Percentiles rank a stretch among this genome's conserved stretches.
Conservation (phyloP, 2,888 invertebrate genomes). For the Augiades crinisus region DNA sequence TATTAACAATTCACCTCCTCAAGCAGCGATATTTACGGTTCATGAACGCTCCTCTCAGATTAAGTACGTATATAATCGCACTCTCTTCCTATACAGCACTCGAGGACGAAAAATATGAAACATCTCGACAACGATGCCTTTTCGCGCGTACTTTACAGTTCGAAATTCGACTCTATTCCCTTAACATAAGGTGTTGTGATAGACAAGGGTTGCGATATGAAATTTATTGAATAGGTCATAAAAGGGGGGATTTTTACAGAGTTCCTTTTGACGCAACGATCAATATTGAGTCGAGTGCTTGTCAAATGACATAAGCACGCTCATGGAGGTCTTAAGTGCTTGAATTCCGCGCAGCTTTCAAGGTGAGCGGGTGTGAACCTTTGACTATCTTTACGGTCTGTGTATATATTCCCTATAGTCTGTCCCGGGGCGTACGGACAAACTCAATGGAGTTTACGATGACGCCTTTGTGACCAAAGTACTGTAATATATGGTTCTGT, state of each 20-base stretch:
- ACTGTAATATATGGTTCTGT: too few species aligned
- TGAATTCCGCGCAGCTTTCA: conserved; percentile 21
- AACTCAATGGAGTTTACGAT: too few species aligned
- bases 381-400: too few species aligned
- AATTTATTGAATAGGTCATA: conserved; percentile 22
- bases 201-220: neutral
- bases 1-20: conserved; percentile 27
- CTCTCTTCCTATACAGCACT: conserved; percentile 31
- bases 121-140: conserved; percentile 36
- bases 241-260: conserved; percentile 40
- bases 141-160: neutral
- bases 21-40: conserved; percentile 34
- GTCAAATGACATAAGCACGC: conserved; percentile 43
- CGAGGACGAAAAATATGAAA: conserved; percentile 47
- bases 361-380: too few species aligned
- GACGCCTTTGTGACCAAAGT: too few species aligned
- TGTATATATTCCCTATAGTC: too few species aligned
- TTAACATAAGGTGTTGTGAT: conserved; percentile 27
- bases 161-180: conserved; percentile 38
- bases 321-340: conserved; percentile 38
- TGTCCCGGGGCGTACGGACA: too few species aligned
- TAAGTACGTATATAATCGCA: conserved; percentile 36
- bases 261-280: conserved; percentile 49
- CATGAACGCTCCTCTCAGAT: conserved; percentile 36
- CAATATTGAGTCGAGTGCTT: conserved; percentile 47